Evolutionary conservation across 37 sponge, comb jelly and placozoan genomes (phyloP).

Genomic region (Axinella damicornis): DNA sequence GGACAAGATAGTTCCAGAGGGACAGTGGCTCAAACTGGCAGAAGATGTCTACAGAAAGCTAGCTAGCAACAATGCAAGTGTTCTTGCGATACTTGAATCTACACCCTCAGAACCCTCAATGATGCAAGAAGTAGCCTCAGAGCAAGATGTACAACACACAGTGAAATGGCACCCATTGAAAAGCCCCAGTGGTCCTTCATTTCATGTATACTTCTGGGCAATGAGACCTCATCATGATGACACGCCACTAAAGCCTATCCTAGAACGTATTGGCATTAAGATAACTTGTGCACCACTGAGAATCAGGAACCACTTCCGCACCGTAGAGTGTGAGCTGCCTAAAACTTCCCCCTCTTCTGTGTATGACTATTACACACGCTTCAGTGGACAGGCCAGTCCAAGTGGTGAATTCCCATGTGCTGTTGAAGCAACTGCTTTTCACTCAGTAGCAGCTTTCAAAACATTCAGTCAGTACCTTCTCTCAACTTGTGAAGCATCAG

Average conservation of each 20-base stretch:
- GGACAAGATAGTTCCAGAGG: neutral
- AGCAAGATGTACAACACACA: neutral
- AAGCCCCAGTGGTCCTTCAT: neutral
- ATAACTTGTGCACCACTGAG: constrained; percentile 36
- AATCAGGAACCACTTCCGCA: constrained; percentile 26
- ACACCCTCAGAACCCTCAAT: neutral
- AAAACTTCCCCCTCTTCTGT: constrained; percentile 13
- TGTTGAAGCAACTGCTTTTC: constrained; percentile 1
- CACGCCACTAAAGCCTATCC: neutral
- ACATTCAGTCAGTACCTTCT: neutral
- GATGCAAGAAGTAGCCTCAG: too few species aligned
- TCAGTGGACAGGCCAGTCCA: neutral
- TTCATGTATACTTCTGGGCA: neutral
- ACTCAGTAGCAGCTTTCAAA: neutral
- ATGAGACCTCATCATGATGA: neutral
- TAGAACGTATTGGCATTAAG: constrained; percentile 50
- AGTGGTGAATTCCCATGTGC: neutral
- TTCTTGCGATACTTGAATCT: neutral
- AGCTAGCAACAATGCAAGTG: neutral
- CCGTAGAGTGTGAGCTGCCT: constrained; percentile 13
- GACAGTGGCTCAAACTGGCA: neutral
- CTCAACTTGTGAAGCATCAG: too few species aligned
- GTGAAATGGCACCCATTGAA: neutral
- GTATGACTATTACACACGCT: constrained; percentile 31
- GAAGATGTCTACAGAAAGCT: constrained; percentile 3